Base-by-base conservation (phyloP, 92 coral and sea anemone species). In the Parazoanthus swiftii region DNA sequence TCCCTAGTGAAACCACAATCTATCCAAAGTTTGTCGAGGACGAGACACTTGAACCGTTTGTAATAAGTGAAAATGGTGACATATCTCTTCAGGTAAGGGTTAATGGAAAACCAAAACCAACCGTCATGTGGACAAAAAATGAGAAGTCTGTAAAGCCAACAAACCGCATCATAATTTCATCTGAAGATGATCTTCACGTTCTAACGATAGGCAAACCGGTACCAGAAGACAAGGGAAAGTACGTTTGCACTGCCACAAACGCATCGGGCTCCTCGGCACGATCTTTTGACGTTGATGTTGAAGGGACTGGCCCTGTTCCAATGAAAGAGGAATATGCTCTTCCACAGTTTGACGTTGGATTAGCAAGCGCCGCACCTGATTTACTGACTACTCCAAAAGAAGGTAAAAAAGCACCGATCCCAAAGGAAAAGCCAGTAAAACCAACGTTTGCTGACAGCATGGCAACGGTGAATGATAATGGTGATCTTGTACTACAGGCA, bases 51-150 rank as follows among this genome's bases (percentile, higher is more conserved):
- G 86, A 78, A 36, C 95, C 93, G 8, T 83, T 90, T 84, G 77
- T 89, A 74, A 87, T 95, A 76, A 92, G 93, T 14, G 93, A 95
- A 38, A 91, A 94, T 26, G 94, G 97, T 20, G 90, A 91, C 68
- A 91, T 95, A 2, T 67, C 85, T 11, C 92, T 94, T 70, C 86
- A 80, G 43, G 91, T 85, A 29, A 89, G 88, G 51, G 92, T 94
- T 29, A 82, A 38, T n/a, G 95, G 95, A 9, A 89, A 93, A 81
- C 99, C 99, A n/a, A 83, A 85, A 71, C 98, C 98, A n/a, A 90
- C 91, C 29, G 74, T 91, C 14, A 88, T 88, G 63, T 94, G 98
- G 98, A 88, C 91, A 82, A 93, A 91, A 76, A 93, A 94, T 58
- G 94, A 90, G 70, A 86, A 88, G 82, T 93, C 91, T 54, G 43